Evolutionary conservation across 1,140 invertebrate genomes (phyloP), one percentile per base, ranked within the genome.

Genomic region (Macrosteles quadrilineatus): DNA sequence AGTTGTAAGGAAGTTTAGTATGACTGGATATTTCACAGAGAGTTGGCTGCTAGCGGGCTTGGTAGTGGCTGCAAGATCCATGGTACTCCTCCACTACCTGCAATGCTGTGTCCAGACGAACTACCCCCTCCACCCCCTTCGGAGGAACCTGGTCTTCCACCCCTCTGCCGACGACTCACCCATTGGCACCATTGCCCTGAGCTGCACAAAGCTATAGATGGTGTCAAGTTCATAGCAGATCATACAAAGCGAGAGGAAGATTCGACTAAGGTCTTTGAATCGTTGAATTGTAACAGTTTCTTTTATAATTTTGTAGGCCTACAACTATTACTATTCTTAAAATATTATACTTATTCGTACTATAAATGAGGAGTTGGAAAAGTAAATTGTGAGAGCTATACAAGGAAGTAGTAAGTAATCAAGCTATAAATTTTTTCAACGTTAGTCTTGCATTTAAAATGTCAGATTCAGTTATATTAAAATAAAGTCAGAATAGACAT

Each of bases 221-320:
- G 94, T 72, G 93, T 97, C 29, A 87, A 90, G 73, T 97, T 95
- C 78, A 96, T 97, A 74, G 94, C 95, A 17, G 94, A 97, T 79
- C 94, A 97, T 78, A 96, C 94, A 55, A 90, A 93, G 76, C 89
- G 94, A 76, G 92, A 95, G 78, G 93, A 97, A 81, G 94, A 96
- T 77, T 94, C 93, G 40, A 94, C 92, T 31, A 88, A 91, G 85
- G n/a, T n/a, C n/a, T n/a, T n/a, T n/a, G n/a, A n/a, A n/a, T n/a
- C n/a, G n/a, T n/a, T n/a, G n/a, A n/a, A n/a, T n/a, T n/a, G n/a
- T n/a, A n/a, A n/a, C n/a, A n/a, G n/a, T n/a, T n/a, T n/a, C n/a
- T n/a, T n/a, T n/a, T n/a, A n/a, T n/a, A n/a, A n/a, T n/a, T n/a
- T n/a, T n/a, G n/a, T n/a, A n/a, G n/a, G n/a, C n/a, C n/a, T n/a